Evolutionary conservation across 2,113 vertebrate genomes (phyloP), one percentile per base, ranked within the genome.

Genomic region (Tringa solitaria): DNA sequence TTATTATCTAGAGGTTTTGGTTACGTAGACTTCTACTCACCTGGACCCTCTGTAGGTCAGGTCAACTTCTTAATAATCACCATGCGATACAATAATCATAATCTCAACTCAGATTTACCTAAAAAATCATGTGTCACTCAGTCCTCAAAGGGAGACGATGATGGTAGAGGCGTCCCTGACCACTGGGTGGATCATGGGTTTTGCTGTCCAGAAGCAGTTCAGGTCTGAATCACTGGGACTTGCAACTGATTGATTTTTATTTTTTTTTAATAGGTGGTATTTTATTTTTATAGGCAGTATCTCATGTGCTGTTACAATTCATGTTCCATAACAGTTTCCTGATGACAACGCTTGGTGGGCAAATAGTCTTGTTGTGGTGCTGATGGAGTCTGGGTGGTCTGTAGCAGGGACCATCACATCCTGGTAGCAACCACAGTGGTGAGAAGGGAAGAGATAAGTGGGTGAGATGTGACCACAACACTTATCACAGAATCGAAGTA

Each of bases 401-500:
- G 1, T 51, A 20, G 19, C 7, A 19, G 9, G 20, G 22, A 5
- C 26, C 7, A 18, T 27, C 11, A 1, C 35, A 45, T n/a, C 4
- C n/a, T 61, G 27, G 5, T 82, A 39, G 14, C 32, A 61, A 6
- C 28, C 26, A 7, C 14, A 24, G 41, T 27, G 32, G 4, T 32
- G 59, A 45, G 7, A 73, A 77, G 35, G 10, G 17, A 23, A 56
- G 27, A 37, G 17, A 7, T 26, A 37, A 33, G 5, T 19, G 9
- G 17, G 8, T 45, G 27, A 41, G 27, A 5, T 0, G 3, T 12
- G 27, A 45, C 54, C 23, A 61, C 5, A 1, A 1, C 15, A 20
- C 9, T 68, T 46, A 46, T 43, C 41, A 43, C 41, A 43, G 14
- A 43, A 43, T 43, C 41, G 16, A 5, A 43, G 41, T 15, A 15